Base-by-base conservation (phyloP, 2,113 vertebrate genomes). In the Nematolebias whitei region DNA sequence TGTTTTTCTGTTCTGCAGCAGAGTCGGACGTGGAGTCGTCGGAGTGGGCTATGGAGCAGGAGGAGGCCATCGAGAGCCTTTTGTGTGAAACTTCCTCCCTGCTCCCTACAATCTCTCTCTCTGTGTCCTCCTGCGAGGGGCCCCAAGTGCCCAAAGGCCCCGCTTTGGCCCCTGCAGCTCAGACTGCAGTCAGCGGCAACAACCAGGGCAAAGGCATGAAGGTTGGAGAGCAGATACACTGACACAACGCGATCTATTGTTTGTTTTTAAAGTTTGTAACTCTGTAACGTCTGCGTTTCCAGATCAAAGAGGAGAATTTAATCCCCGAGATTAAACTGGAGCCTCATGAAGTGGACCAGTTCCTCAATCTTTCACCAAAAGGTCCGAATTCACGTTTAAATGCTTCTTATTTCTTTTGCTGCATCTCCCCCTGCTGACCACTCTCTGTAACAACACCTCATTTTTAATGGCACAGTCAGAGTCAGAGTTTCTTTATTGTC, bases 261-360 rank as follows among this genome's bases (percentile, higher is more conserved):
- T 0, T 2, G 14, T 14, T 5, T 32, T 24, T 62, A 12, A n/a
- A 11, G 23, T 60, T n/a, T 47, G 11, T 40, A 22, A 53, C 19
- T 3, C 19, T 29, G 49, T 48, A 15, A 43, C 12, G 15, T 35
- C 1, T 56, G 3, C 44, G 8, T 48, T 40, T 48, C 0, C 86
- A 97, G 96, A 86, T 93, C 12, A 96, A 96, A 50, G 93, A 94
- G 60, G 94, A 95, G 82, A 94, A 87, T 5, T 54, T 93, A 65
- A 84, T 93, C 70, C 97, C 96, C 5, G 93, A 98, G 90, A 96
- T 99, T 59, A 99, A 99, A 74, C 78, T 99, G 92, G 97, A 99
- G 71, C 96, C 96, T n/a, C 98, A 99, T 26, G 96, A 99, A 87
- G 98, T 99, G 68, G 98, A 99, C 86, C 97, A 97, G 89, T 99